These are phyloP conservation scores for Oncopodura yosiiana DNA, from an alignment of 1,140 invertebrate species.

Conservation along the genomic window DNA sequence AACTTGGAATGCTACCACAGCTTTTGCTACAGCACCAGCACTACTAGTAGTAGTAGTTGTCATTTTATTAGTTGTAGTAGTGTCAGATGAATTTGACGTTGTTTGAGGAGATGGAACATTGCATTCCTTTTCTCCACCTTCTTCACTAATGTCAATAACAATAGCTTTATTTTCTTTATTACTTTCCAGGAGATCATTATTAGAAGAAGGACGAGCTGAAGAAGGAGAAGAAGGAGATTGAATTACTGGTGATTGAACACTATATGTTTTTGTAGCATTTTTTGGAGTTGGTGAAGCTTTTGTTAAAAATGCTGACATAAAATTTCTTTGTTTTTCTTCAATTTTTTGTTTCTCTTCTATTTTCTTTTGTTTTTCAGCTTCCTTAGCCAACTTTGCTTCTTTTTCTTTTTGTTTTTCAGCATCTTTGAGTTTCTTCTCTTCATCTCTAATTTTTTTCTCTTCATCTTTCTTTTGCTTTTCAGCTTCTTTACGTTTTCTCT, in stretches of 20 bases:
- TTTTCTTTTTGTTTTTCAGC: conserved; percentile 3
- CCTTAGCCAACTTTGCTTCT: conserved; percentile 10
- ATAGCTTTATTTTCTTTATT: not conserved
- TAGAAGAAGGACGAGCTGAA: not conserved
- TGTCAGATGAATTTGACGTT: not conserved
- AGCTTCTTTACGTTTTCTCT: conserved; percentile 13
- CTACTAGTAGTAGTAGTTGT: not conserved
- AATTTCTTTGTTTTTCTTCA: conserved; percentile 8
- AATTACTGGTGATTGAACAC: not conserved
- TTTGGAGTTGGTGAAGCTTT: not conserved
- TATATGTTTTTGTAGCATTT: not conserved
- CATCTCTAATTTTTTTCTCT: conserved; percentile 14
- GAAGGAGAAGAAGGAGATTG: too few species aligned
- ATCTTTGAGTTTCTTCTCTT: conserved; percentile 1
- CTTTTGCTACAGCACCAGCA: not conserved
- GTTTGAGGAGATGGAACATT: not conserved
- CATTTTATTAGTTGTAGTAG: too few species aligned
- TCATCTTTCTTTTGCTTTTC: conserved; percentile 15
- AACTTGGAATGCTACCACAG: conserved; percentile 11
- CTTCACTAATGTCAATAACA: not conserved
- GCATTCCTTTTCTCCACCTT: conserved; percentile 3
- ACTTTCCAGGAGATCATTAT: not conserved
- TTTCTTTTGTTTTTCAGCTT: conserved; percentile 16
- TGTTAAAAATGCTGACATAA: not conserved
- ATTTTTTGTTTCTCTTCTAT: conserved; percentile 14